Evolutionary conservation across 2,888 invertebrate genomes (phyloP).

Genomic region (Lithophane ornitopus): DNA sequence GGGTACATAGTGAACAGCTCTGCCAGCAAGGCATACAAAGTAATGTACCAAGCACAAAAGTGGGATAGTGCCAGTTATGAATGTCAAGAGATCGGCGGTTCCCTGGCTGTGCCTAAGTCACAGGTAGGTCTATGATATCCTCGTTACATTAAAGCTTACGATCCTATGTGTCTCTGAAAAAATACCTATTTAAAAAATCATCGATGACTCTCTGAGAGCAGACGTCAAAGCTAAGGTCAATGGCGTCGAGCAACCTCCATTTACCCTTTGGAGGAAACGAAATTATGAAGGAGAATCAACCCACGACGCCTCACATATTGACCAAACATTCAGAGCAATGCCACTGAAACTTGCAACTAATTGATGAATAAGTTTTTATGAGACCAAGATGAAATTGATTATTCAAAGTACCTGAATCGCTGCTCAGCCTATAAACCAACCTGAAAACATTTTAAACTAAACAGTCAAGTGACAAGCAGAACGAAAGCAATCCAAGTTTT

Average conservation of each 20-base stretch:
- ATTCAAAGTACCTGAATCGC: not conserved
- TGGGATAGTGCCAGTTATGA: constrained; percentile 75
- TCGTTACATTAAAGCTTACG: not conserved
- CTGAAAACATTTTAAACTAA: constrained; percentile 22
- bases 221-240: not conserved
- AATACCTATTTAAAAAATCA: not conserved
- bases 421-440: constrained; percentile 1
- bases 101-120: constrained; percentile 81
- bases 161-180: not conserved
- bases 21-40: constrained; percentile 72
- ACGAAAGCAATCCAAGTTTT: constrained; percentile 61
- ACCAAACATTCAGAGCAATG: not conserved
- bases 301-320: no score
- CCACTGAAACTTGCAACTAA: not conserved
- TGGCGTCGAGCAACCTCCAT: not conserved
- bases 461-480: constrained; percentile 50
- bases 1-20: constrained; percentile 72
- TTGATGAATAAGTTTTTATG: not conserved
- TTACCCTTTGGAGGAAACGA: not conserved
- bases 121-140: constrained; percentile 68
- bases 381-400: not conserved
- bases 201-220: not conserved
- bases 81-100: constrained; percentile 72
- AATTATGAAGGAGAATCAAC: not conserved
- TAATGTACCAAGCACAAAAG: constrained; percentile 75